Percentiles rank a stretch among this genome's conserved stretches.
These are phyloP conservation scores for Cerceris ruficornis DNA, from an alignment of 2,888 invertebrate species.

Conservation along the genomic window DNA sequence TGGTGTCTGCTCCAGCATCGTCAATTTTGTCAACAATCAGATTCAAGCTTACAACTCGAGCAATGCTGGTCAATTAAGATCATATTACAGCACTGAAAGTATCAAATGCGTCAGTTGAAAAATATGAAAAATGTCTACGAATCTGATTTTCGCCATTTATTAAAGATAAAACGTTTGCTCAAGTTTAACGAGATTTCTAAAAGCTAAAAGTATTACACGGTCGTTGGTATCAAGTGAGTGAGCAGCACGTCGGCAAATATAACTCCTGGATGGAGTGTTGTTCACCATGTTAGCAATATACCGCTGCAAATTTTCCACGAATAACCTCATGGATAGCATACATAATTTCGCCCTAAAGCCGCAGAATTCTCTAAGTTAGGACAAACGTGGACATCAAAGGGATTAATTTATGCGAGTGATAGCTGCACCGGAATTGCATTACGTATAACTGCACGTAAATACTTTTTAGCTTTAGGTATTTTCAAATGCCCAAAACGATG, in stretches of 20 bases:
- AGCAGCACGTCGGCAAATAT: not conserved
- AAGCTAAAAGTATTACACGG: not conserved
- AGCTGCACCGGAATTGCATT: conserved; percentile 14
- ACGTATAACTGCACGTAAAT: conserved; percentile 2
- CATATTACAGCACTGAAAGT: too few species aligned
- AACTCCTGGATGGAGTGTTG: not conserved
- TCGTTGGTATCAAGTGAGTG: not conserved
- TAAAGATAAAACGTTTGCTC: not conserved
- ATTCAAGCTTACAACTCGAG: too few species aligned
- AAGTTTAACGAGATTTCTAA: not conserved
- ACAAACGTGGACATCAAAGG: conserved; percentile 31
- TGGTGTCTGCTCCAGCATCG: too few species aligned
- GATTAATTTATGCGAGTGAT: conserved; percentile 34
- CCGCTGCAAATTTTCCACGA: conserved; percentile 3
- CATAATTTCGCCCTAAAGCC: conserved; percentile 34
- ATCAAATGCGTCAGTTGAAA: too few species aligned
- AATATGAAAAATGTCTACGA: not conserved
- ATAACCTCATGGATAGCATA: conserved; percentile 34
- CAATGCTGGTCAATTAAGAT: too few species aligned
- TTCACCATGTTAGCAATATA: not conserved
- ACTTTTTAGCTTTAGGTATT: not conserved
- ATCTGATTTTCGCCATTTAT: not conserved
- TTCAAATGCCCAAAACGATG: not conserved
- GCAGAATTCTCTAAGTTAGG: conserved; percentile 32
- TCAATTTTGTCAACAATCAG: too few species aligned